Base-by-base conservation (phyloP, 2,113 vertebrate species). In the Paedocypris sp. region DNA sequence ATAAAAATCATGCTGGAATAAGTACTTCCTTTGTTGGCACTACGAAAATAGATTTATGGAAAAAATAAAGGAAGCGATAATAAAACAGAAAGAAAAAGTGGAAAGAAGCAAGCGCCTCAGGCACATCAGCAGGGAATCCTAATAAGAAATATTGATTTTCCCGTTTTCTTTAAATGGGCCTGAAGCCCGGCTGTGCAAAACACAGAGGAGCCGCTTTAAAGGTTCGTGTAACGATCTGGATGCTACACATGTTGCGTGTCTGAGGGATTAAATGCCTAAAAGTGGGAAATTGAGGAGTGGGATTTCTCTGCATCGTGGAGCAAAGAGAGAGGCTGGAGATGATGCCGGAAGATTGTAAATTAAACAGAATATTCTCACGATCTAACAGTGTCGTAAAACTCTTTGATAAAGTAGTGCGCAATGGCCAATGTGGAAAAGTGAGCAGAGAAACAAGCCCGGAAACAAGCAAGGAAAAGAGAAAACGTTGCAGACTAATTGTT, bases 141-240 rank as follows among this genome's bases (percentile, higher is more conserved):
- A 77, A 77, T 77, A 77, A 75, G 75, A 73, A 71, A 67, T 75
- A 77, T 77, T 67, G 75, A 77, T 77, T 77, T 53, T 35, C 58
- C 57, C 67, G 70, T 70, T 77, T 67, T 64, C 72, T 70, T 69
- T 72, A 73, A 77, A 75, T 75, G 68, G 75, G 62, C 52, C 48
- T 59, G 68, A 67, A 69, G 62, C 47, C 41, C 43, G 41, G 48
- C 69, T 71, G 63, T 62, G 62, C 48, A 62, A 70, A 70, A 74
- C 71, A 73, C 28, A 71, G 60, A 58, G 64, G 68, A 71, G 71
- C 54, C 39, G 28, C 47, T 73, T 57, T 69, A 71, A 60, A 66
- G 66, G 68, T 64, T 73, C 67, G 50, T 73, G 70, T 65, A 69
- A 67, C 65, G 67, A 63, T 72, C 47, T 51, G 60, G 56, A 60